Evolutionary conservation across 2,113 vertebrate species (phyloP).

Genomic region (Tichodroma muraria): DNA sequence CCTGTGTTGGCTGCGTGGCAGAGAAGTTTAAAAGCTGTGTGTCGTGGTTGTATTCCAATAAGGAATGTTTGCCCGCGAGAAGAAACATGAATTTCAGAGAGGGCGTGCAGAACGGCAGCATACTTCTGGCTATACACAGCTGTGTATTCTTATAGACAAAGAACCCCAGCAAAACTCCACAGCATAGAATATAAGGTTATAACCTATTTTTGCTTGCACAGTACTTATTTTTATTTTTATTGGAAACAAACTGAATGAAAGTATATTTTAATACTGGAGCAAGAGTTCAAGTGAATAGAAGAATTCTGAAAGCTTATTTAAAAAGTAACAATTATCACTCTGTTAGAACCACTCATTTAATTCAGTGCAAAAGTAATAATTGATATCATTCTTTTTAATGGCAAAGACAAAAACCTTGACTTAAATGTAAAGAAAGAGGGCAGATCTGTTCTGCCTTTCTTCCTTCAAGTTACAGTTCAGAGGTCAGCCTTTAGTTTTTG

Average conservation of each 20-base stretch:
- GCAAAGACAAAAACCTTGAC: not conserved
- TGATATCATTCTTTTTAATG: accelerated
- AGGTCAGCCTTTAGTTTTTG: not conserved
- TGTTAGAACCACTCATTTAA: not conserved
- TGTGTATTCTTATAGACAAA: not conserved
- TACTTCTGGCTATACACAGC: too few relatives aligned
- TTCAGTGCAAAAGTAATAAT: not conserved
- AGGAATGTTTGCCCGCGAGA: not conserved
- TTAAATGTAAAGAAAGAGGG: not conserved
- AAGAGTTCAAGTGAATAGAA: not conserved
- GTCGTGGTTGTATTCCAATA: not conserved
- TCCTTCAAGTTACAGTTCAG: not conserved
- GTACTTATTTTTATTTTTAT: not conserved
- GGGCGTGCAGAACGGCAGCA: not conserved
- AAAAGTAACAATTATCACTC: not conserved
- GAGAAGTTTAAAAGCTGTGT: not conserved
- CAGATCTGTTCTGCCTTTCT: not conserved
- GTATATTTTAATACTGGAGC: not conserved
- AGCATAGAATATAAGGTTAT: accelerated
- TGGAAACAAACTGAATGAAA: not conserved
- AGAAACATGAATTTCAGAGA: not conserved
- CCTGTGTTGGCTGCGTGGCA: not conserved
- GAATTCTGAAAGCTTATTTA: not conserved
- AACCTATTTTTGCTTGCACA: not conserved
- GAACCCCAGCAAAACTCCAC: not conserved